These are phyloP conservation scores for Parauchenoglanis punctatus DNA, from an alignment of 2,797 vertebrate species.

Conservation along the genomic window DNA sequence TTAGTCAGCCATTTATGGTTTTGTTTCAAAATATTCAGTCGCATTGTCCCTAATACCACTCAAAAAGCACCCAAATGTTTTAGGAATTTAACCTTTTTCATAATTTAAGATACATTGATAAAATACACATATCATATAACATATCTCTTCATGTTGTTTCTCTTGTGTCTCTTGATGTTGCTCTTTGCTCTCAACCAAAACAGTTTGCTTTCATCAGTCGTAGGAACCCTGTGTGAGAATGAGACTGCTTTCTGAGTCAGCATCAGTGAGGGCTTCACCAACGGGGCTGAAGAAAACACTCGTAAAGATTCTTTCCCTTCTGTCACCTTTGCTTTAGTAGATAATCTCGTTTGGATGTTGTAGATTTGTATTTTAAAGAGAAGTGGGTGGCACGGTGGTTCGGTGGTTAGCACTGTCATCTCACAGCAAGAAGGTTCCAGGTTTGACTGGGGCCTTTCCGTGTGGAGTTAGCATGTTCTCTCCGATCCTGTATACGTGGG, in stretches of 20 bases:
- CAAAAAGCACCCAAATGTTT: background rate
- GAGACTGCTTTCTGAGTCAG: background rate
- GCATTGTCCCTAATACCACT: background rate
- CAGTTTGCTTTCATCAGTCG: background rate
- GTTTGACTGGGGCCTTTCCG: no score
- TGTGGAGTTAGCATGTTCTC: no score
- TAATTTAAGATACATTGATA: background rate
- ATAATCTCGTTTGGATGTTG: background rate
- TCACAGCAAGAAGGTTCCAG: no score
- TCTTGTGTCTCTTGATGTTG: no score
- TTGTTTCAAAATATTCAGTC: background rate
- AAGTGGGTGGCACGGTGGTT: no score
- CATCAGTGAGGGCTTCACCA: background rate
- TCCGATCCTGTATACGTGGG: no score
- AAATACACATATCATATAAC: background rate
- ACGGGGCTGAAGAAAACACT: background rate
- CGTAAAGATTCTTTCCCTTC: background rate
- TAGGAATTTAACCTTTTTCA: no score
- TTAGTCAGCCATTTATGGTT: background rate
- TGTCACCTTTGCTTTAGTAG: background rate
- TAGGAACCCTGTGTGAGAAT: background rate
- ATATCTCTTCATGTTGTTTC: no score
- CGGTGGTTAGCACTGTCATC: no score
- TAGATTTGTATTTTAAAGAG: background rate
- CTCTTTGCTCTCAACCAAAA: background rate